phyloP scores from a whole-genome alignment of 2,113 vertebrate genomes.

The Tetraodon nigroviridis region DNA sequence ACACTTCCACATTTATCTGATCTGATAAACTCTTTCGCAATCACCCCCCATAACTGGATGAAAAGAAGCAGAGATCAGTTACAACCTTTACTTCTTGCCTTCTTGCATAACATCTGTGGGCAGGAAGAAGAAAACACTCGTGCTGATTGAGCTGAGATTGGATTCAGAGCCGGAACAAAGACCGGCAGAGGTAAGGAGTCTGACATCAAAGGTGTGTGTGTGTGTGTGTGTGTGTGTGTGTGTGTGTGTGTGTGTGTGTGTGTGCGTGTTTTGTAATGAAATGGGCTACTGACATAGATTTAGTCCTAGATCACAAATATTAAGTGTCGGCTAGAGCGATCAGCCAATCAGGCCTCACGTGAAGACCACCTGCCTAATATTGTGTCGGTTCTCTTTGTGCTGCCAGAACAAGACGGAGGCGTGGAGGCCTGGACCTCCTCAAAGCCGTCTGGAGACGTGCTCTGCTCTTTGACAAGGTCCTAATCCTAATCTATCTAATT shows the following conservation, averaged over 20 bases:
- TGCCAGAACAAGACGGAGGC: too few species aligned
- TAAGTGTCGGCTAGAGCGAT: too few species aligned
- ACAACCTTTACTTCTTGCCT: constrained; percentile 63
- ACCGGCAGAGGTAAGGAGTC: constrained; percentile 4
- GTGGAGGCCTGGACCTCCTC: too few species aligned
- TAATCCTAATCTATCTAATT: too few species aligned
- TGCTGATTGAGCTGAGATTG: constrained; percentile 53
- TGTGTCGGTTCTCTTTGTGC: too few species aligned
- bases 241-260: too few species aligned
- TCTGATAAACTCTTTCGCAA: constrained; percentile 60
- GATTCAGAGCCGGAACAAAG: constrained; percentile 49
- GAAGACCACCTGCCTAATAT: too few species aligned
- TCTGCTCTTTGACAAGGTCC: too few species aligned
- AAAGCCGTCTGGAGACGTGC: too few species aligned
- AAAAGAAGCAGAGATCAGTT: constrained; percentile 67
- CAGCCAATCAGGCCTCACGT: too few species aligned
- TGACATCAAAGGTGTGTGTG: constrained; percentile 2
- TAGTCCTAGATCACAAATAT: background rate
- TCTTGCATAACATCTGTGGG: constrained; percentile 58
- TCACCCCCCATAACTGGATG: constrained; percentile 62
- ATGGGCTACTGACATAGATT: background rate
- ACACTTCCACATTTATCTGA: constrained; percentile 55
- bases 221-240: constrained; percentile 6
- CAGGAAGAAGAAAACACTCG: constrained; percentile 32
- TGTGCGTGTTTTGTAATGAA: background rate